Evolutionary conservation across 2,113 vertebrate genomes (phyloP).

Genomic region (Eulemur rufifrons): DNA sequence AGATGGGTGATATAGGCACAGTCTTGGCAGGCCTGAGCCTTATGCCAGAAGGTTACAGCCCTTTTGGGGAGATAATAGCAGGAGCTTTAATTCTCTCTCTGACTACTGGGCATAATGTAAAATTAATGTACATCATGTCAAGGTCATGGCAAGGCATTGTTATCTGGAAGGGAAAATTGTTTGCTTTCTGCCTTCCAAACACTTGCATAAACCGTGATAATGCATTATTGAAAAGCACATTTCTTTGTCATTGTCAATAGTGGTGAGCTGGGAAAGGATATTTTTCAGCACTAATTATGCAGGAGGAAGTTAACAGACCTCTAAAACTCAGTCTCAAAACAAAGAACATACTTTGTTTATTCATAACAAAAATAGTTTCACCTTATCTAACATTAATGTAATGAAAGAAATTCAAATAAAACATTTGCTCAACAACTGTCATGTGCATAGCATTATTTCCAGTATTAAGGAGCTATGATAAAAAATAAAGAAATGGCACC

Average conservation of each 20-base stretch:
- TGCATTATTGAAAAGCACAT: constrained; percentile 74
- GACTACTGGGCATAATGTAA: constrained; percentile 67
- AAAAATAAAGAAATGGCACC: background rate
- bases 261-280: background rate
- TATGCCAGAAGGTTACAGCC: constrained; percentile 48
- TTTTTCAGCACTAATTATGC: constrained; percentile 54
- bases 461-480: background rate
- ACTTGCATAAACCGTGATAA: constrained; percentile 35
- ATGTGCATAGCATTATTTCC: background rate
- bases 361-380: constrained; percentile 18
- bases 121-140: constrained; percentile 72
- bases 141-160: constrained; percentile 24
- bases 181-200: constrained; percentile 45
- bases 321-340: constrained; percentile 61
- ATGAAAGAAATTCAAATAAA: constrained; percentile 27
- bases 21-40: background rate
- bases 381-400: constrained; percentile 31
- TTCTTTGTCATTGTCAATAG: constrained; percentile 74
- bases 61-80: constrained; percentile 65
- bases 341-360: constrained; percentile 40
- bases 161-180: constrained; percentile 61
- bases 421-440: background rate
- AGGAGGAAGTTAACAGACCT: constrained; percentile 67
- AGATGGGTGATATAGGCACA: background rate
- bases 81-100: constrained; percentile 69